Evolutionary conservation across 2,113 vertebrate species (phyloP), one percentile per base, ranked within the genome.

Genomic region (Emydura subglobosa): DNA sequence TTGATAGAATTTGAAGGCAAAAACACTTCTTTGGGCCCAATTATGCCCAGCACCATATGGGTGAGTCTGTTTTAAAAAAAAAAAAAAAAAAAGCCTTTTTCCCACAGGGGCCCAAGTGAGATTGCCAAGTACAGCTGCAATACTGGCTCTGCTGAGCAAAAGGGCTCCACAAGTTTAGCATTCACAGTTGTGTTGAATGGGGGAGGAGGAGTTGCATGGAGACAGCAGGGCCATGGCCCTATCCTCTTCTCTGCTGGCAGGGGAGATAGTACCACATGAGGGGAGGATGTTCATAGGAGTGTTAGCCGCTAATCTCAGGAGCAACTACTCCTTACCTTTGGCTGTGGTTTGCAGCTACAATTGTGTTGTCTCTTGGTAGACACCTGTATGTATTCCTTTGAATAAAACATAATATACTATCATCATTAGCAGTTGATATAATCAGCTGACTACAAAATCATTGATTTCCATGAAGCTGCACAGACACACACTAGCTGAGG

Each of bases 291-390:
- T 74, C 21, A 42, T 42, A 42, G 42, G 21, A 74, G 10, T 74
- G n/a, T 24, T 24, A 74, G 39, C 68, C 42, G 68, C 10, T 42
- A n/a, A 22, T 42, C 68, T 74, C 68, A 74, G n/a, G 39, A 74
- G 19, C 27, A 83, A 82, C 11, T 53, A 5, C 49, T n/a, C 53
- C 68, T 21, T 55, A 19, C 24, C 19, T 14, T 68, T 31, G 4
- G 31, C 25, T 50, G 1, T 24, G 19, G 0, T 47, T 1, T 1
- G 29, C 22, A 89, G 79, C 16, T 49, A 91, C 16, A 11, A 76
- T 0, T 1, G 1, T 2, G 1, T 88, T 82, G 14, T 65, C 42
- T 83, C 82, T 39, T 78, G 2, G 19, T 31, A 50, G 22, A 42
- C 85, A 81, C 81, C 85, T 76, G 24, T 19, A 74, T 12, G 0